Base-by-base conservation (phyloP, 2,888 invertebrate genomes). In the Chymomyza amoena region DNA sequence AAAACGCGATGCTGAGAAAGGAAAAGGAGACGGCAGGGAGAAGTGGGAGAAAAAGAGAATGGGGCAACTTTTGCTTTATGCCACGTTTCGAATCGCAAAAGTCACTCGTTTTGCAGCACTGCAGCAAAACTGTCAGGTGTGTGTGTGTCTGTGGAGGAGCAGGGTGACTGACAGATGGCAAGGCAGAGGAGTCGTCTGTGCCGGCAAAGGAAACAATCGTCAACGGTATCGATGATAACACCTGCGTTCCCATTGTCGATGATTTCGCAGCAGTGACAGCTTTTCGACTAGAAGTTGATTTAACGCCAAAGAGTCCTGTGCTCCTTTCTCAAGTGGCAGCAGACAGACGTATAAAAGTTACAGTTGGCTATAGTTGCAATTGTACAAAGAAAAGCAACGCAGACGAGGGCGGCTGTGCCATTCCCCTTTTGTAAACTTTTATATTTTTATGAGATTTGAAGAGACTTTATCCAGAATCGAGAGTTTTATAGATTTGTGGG, bases 361-460 rank as follows among this genome's bases (percentile, higher is more conserved):
- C 74, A 84, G 87, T 73, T 81, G 76, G 75, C 81, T 81, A 73
- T 71, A 79, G 87, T 78, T 81, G 87, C 78, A 73, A 72, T 59
- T n/a, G n/a, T 77, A 72, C 67, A 65, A 68, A 73, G 78, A 73
- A 82, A 84, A 84, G 80, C 80, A 82, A 4, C 28, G 0, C 4
- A 45, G 2, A 45, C 39, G 1, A n/a, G 10, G 51, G 18, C 57
- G 61, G 45, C 39, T 65, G 61, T 28, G 67, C 68, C 64, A 61
- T 61, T 13, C 52, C 62, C 32, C 61, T 16, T 25, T 16, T 25
- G 25, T 4, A 61, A 75, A 77, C 81, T 76, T 88, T 81, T 84
- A 84, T 72, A 86, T 79, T 86, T 88, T 81, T 81, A 84, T 88
- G 84, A 75, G 88, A 74, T 73, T 86, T 88, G 81, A 86, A 86